Conservation (phyloP, 2,888 invertebrate species). For the Sarcophaga caerulescens region DNA sequence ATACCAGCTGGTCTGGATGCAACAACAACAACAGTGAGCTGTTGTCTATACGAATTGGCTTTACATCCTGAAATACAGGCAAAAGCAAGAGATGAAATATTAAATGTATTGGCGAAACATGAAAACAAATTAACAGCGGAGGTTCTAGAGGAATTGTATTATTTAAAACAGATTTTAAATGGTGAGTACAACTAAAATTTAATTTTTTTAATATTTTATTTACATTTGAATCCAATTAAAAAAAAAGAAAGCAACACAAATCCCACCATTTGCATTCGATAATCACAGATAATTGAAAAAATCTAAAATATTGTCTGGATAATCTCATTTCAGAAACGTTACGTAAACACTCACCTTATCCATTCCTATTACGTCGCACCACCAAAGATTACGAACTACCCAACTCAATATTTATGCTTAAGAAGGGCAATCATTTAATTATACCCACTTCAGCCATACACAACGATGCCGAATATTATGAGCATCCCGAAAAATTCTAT, state of each 20-base stretch:
- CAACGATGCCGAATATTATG: slow-evolving; percentile 81
- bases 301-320: no score
- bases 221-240: no score
- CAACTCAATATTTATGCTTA: slow-evolving; percentile 76
- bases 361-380: slow-evolving; percentile 75
- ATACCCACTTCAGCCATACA: slow-evolving; percentile 82
- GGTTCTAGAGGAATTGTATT: slow-evolving; percentile 73
- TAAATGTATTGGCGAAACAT: slow-evolving; percentile 68
- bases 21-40: slow-evolving; percentile 84
- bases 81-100: slow-evolving; percentile 73
- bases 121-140: slow-evolving; percentile 72
- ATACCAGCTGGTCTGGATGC: slow-evolving; percentile 84
- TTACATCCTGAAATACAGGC: slow-evolving; percentile 75
- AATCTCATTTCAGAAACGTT: slow-evolving; percentile 80
- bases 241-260: no score
- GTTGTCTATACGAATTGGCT: slow-evolving; percentile 79
- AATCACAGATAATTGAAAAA: no score
- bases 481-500: slow-evolving; percentile 84
- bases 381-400: slow-evolving; percentile 75
- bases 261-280: no score
- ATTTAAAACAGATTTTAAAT: slow-evolving; percentile 75
- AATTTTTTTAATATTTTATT: no score
- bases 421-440: slow-evolving; percentile 74
- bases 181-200: slow-evolving; percentile 71
- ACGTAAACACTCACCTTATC: slow-evolving; percentile 81